Percentiles rank a stretch among this genome's conserved stretches.
These are phyloP conservation scores for Myopa testacea DNA, from an alignment of 2,888 invertebrate species.

Conservation along the genomic window DNA sequence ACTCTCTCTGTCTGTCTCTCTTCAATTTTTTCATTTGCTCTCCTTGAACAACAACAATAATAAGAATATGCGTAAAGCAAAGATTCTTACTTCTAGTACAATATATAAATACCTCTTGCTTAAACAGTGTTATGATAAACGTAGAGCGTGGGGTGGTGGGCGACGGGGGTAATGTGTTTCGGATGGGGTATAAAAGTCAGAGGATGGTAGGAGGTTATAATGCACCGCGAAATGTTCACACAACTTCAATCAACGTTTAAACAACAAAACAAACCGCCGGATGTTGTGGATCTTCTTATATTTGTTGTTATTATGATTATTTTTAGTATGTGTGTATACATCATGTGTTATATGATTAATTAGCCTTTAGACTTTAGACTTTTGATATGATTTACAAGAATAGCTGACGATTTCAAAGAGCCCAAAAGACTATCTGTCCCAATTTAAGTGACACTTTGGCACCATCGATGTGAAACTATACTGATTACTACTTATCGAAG, in stretches of 20 bases:
- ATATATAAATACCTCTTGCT: not conserved
- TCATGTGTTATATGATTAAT: too few relatives aligned
- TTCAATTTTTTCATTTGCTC: not conserved
- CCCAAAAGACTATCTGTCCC: too few relatives aligned
- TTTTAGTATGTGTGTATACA: not conserved
- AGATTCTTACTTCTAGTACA: not conserved
- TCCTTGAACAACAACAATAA: not conserved
- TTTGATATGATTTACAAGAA: too few relatives aligned
- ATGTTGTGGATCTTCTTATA: constrained; percentile 34
- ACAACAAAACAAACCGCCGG: constrained; percentile 37
- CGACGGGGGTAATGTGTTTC: not conserved
- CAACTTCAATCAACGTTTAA: not conserved
- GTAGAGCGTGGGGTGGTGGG: not conserved
- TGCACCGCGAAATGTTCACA: not conserved
- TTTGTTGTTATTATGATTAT: constrained; percentile 31
- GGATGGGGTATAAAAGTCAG: not conserved
- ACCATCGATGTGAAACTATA: too few relatives aligned
- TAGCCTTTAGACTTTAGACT: too few relatives aligned
- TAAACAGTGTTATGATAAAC: not conserved
- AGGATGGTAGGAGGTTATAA: not conserved
- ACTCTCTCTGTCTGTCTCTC: constrained; percentile 19
- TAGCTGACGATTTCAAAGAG: too few relatives aligned
- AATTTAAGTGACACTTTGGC: too few relatives aligned
- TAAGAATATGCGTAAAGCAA: too few relatives aligned
- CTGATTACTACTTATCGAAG: too few relatives aligned